A percentile compares a stretch with the other conserved stretches of the same genome.
Conservation (phyloP, 1,140 invertebrate species). For the Watersipora subatra region DNA sequence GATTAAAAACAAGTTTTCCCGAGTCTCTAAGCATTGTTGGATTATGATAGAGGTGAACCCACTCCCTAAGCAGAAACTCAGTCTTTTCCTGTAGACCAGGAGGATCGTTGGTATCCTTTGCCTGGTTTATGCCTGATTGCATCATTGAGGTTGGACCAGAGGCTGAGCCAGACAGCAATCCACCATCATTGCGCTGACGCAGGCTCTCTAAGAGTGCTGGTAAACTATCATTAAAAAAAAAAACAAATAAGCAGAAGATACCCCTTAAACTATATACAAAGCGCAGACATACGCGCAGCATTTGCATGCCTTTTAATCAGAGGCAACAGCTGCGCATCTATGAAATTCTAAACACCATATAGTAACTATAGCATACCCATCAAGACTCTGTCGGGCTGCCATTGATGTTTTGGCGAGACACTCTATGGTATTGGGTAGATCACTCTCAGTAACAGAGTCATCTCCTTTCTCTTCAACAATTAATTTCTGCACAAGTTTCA, state of each 20-base stretch:
- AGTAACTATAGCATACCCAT: too few relatives aligned
- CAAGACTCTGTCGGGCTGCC: too few relatives aligned
- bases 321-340: too few relatives aligned
- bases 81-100: conserved; percentile 87
- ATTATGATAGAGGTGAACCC: conserved; percentile 79
- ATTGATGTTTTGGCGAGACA: conserved; percentile 55
- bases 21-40: conserved; percentile 66
- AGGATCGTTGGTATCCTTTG: conserved; percentile 81
- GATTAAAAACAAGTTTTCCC: conserved; percentile 70
- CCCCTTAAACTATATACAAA: conserved; percentile 10
- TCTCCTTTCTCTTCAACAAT: conserved; percentile 58
- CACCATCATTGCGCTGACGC: conserved; percentile 17
- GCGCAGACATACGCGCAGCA: conserved; percentile 6
- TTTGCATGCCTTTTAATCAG: too few relatives aligned
- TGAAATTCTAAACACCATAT: too few relatives aligned
- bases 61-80: conserved; percentile 81
- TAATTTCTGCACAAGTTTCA: conserved; percentile 76
- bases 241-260: conserved; percentile 1
- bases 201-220: conserved; percentile 25
- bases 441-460: conserved; percentile 38
- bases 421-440: conserved; percentile 71
- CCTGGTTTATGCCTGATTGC: conserved; percentile 72
- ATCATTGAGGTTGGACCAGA: conserved; percentile 62
- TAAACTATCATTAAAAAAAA: conserved; percentile 26
- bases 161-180: conserved; percentile 20